Base-by-base conservation (phyloP, 2,888 invertebrate genomes). In the Deilephila elpenor region DNA sequence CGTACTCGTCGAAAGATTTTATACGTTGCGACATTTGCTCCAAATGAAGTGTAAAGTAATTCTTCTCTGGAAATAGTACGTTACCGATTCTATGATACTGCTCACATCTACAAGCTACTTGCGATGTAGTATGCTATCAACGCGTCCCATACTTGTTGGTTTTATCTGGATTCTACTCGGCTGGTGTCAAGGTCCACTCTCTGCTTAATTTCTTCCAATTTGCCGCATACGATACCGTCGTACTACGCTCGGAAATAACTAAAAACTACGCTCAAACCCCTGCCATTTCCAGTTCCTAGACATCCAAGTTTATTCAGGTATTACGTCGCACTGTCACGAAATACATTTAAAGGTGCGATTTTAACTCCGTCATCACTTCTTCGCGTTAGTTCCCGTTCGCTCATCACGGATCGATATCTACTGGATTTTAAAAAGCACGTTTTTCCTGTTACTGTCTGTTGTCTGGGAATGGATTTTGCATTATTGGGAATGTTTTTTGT, bases 341-440 rank as follows among this genome's bases (percentile, higher is more conserved):
- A 85, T 86, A 90, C 83, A 88, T 87, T 85, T 82, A 84, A 75
- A 82, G 85, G 86, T 88, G 84, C 88, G 88, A 89, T 89, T 90
- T 89, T 86, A 87, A 88, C 86, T 83, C 83, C 44, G 44, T 44
- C 73, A 56, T 67, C 73, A 56, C 73, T 56, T 71, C 64, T 64
- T 71, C 25, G 29, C 4, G 34, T 25, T 17, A 44, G 59, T 34
- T 34, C 25, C 37, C 56, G 59, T 71, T 59, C 37, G 37, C 20
- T 59, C 59, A 25, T 67, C 67, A 51, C 8, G 44, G 44, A 67
- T 67, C 20, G n/a, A 44, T 20, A 44, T 44, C 44, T 44, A 25
- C 25, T 3, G 64, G 64, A 67, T 44, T 14, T 64, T 64, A 37
- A 37, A 62, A 25, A n/a, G 56, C 56, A 56, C 56, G n/a, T 56